Base-by-base conservation (phyloP, 2,113 vertebrate genomes). In the Willisornis vidua region DNA sequence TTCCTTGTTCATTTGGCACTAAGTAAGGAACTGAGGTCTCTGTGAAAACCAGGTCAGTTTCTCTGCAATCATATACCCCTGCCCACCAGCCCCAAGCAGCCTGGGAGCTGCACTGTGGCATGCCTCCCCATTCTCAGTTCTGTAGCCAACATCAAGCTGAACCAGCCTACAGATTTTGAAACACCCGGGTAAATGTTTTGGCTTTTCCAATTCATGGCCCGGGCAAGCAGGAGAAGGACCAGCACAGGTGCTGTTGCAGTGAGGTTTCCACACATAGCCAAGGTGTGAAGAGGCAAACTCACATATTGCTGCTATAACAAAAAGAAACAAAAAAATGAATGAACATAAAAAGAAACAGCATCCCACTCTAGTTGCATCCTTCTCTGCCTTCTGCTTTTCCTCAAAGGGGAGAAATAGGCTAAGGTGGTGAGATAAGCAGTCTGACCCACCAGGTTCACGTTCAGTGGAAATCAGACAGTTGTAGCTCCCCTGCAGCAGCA, bases 81-180 rank as follows among this genome's bases (percentile, higher is more conserved):
- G 33, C 39, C 25, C 41, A 73, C 22, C 20, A 66, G 8, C 43
- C 45, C n/a, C 0, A 0, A 20, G 8, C 18, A 35, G 7, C 0
- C 0, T 41, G 5, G 0, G 14, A 71, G 43, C 28, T 67, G 80
- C 12, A 19, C 66, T 1, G 0, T 45, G 48, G 4, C 28, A 22
- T 70, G n/a, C 61, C 9, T 81, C 10, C 29, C 25, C 35, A 15
- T 20, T 48, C 48, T 7, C 16, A 35, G 23, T 33, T 70, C 59
- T 59, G 23, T 46, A 68, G 23, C 20, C 28, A 49, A 10, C 28
- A 57, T 48, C n/a, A 66, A 68, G 35, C 49, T 73, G 63, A 85
- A 83, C 41, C 59, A 62, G 15, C 19, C 15, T 45, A 9, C 25
- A 35, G 33, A 35, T 59, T 71, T 29, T 59, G 33, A 83, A 77